Evolutionary conservation across 2,888 invertebrate genomes (phyloP).

Genomic region (Tetragnatha montana): DNA sequence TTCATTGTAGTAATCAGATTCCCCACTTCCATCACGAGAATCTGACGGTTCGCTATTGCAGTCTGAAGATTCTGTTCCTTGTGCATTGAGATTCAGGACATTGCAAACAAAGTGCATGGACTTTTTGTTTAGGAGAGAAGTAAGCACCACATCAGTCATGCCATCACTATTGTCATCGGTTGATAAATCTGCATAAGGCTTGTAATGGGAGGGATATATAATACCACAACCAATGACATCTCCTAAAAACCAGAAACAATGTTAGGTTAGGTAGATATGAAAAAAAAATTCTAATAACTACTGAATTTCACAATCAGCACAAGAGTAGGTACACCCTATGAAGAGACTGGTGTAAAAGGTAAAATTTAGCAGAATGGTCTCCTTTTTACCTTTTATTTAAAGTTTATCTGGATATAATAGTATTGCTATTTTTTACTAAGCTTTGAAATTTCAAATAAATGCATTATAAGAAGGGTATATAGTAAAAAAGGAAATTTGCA

Average conservation of each 20-base stretch:
- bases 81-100: conserved; percentile 54
- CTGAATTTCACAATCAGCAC: too few relatives aligned
- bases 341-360: too few relatives aligned
- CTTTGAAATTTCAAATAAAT: too few relatives aligned
- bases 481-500: not conserved
- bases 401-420: too few relatives aligned
- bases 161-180: conserved; percentile 69
- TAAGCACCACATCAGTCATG: conserved; percentile 67
- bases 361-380: too few relatives aligned
- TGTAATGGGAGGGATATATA: conserved; percentile 62
- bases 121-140: conserved; percentile 56
- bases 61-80: conserved; percentile 13
- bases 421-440: too few relatives aligned
- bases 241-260: conserved; percentile 19
- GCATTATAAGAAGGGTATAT: too few relatives aligned
- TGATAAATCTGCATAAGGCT: conserved; percentile 62
- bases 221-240: conserved; percentile 66
- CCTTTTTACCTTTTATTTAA: too few relatives aligned
- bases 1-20: conserved; percentile 63
- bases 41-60: conserved; percentile 4
- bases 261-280: too few relatives aligned
- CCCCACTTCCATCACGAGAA: conserved; percentile 5
- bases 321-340: too few relatives aligned
- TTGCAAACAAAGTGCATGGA: conserved; percentile 64
- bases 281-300: too few relatives aligned